Base-by-base conservation (phyloP, 2,797 vertebrate genomes). In the Coregonus sp. region DNA sequence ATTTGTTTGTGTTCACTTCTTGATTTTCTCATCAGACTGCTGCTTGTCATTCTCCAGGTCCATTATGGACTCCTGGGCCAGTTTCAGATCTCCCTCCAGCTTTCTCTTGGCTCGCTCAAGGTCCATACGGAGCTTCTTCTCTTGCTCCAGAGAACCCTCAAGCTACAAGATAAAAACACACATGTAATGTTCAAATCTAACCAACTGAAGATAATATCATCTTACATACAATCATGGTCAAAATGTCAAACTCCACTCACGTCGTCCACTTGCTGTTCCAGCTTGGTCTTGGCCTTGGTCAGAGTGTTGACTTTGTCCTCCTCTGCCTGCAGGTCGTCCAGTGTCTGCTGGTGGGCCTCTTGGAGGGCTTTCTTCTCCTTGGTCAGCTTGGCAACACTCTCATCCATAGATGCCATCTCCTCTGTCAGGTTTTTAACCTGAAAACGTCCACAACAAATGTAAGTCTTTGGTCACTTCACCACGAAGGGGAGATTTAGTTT, bases 141-240 rank as follows among this genome's bases (percentile, higher is more conserved):
- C 94, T 63, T 94, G 92, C 77, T 95, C 94, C 9, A 95, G 87
- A 70, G 92, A 90, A 20, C 81, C 91, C 85, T 96, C 93, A 59
- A 59, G 56, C 56, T 59, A 18, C 5, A 59, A 59, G 5, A 59
- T 1, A 59, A 18, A 59, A 59, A 59, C 56, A 59, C 56, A 59
- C n/a, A 37, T 37, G 33, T 5, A 1, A 37, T 20, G 20, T 61
- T 61, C 59, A 61, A 20, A 61, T 61, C 20, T 25, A 20, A 61
- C 25, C 59, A 61, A 59, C 56, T 59, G 56, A 59, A n/a, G n/a
- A 59, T 56, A 20, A 20, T 9, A 59, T 59, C 7, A 56, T 59
- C 56, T 59, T 59, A 20, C n/a, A 59, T 9, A n/a, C n/a, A 5
- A 37, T 37, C 35, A 37, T 59, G 51, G 2, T 1, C 56, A 59